Conservation (phyloP, 1,140 invertebrate species). For the Papilio dardanus region DNA sequence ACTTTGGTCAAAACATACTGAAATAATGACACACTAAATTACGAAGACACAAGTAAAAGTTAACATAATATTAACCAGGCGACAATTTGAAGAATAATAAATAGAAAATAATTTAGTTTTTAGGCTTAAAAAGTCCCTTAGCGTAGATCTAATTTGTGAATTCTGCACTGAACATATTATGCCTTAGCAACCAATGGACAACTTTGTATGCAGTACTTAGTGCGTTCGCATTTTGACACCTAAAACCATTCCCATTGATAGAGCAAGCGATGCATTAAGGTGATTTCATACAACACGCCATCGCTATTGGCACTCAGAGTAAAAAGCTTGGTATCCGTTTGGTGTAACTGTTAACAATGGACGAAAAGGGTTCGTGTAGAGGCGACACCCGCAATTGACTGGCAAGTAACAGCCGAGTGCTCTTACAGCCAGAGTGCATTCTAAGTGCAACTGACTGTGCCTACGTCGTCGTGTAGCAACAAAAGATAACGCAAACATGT, state of each 20-base stretch:
- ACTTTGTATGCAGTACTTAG: not conserved
- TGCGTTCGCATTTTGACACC: not conserved
- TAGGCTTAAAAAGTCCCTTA: too few relatives aligned
- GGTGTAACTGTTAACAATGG: constrained; percentile 45
- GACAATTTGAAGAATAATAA: not conserved
- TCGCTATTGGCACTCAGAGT: constrained; percentile 30
- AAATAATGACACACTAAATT: not conserved
- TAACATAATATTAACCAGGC: not conserved
- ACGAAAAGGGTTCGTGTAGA: constrained; percentile 57
- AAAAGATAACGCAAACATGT: constrained; percentile 32
- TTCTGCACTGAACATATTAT: too few relatives aligned
- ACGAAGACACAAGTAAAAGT: not conserved
- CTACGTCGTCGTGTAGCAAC: constrained; percentile 40
- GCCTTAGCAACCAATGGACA: too few relatives aligned
- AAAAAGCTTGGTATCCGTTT: constrained; percentile 29
- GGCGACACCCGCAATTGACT: constrained; percentile 72
- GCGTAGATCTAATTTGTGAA: too few relatives aligned
- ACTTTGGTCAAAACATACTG: not conserved
- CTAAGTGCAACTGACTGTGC: constrained; percentile 56
- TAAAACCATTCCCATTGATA: not conserved
- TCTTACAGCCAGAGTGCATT: constrained; percentile 57
- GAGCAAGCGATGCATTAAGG: not conserved
- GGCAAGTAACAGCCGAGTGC: constrained; percentile 62
- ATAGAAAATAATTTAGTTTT: not conserved
- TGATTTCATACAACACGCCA: not conserved